Base-by-base conservation (phyloP, 2,113 vertebrate species). In the Odontesthes bonariensis region DNA sequence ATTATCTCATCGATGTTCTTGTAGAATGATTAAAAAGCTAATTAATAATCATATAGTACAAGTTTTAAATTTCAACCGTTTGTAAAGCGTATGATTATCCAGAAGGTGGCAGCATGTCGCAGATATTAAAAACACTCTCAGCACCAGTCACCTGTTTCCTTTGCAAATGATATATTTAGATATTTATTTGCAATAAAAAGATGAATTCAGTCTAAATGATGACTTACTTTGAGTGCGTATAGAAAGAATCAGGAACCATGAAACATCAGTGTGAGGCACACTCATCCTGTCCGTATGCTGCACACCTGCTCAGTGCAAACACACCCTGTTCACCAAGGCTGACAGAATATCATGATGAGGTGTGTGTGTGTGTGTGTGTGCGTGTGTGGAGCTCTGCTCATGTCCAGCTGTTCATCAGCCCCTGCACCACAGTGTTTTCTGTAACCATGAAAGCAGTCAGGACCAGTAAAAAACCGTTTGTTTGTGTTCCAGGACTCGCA, bases 61-160 rank as follows among this genome's bases (percentile, higher is more conserved):
- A 27, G 27, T 27, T 27, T 27, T 27, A 27, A 27, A 27, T 27
- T 1, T 27, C 1, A 27, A 27, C 27, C 3, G 27, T 12, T 22
- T 0, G 44, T 61, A 46, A 74, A 6, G 55, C 16, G 19, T 4
- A 6, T 17, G 5, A 4, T 42, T 52, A 16, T 69, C 85, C 91
- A 88, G 40, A 49, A 83, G 91, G 73, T 81, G 89, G 87, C 89
- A 86, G 77, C 62, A 79, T 80, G 32, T 42, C 14, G 42, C 54
- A 73, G 32, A 32, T 32, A 63, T 70, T 75, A 40, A 47, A 53
- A 54, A 27, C 27, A 27, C 27, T 27, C 27, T 27, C 27, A 27
- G 27, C 3, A 27, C 27, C 3, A 3, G 27, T 27, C 27, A 27
- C 27, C 27, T 27, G 27, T 27, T 27, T 27, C 27, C 27, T 27